Conservation (phyloP, 2,888 invertebrate genomes). For the Pandemis heparana region DNA sequence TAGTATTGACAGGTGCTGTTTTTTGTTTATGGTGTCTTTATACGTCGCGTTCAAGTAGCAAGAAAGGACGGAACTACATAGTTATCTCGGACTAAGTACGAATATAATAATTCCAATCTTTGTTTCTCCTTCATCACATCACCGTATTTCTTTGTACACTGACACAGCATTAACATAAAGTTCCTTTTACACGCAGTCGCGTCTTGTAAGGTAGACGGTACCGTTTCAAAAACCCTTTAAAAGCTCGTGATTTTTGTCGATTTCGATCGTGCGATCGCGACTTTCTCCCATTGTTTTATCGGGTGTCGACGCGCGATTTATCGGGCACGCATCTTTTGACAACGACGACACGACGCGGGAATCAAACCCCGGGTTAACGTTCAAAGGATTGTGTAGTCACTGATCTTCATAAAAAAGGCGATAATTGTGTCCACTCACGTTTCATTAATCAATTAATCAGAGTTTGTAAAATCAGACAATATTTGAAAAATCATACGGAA, state of each 20-base stretch:
- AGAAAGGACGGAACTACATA: no score
- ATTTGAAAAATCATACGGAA: no score
- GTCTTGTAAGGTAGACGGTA: conserved; percentile 36
- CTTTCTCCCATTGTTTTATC: conserved; percentile 79
- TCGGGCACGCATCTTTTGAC: conserved; percentile 71
- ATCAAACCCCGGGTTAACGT: conserved; percentile 61
- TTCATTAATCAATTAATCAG: no score
- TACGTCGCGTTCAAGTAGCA: no score
- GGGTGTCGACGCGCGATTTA: conserved; percentile 78
- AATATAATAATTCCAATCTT: neutral
- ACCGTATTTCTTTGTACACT: conserved; percentile 17
- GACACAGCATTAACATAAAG: conserved; percentile 35
- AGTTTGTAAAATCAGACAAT: no score
- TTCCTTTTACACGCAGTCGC: conserved; percentile 22
- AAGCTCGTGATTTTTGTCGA: conserved; percentile 38
- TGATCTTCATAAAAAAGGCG: no score
- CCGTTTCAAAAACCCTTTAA: conserved; percentile 38
- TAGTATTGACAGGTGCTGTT: no score
- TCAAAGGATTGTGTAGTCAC: no score
- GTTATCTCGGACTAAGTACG: no score
- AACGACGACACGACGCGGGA: conserved; percentile 70
- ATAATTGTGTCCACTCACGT: no score
- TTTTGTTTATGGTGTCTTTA: no score
- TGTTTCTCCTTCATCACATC: conserved; percentile 14
- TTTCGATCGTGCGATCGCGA: conserved; percentile 57